Percentiles rank a stretch among this genome's conserved stretches.
Evolutionary conservation across 1,140 invertebrate genomes (phyloP).

Genomic region (Trinorchestia longiramus): DNA sequence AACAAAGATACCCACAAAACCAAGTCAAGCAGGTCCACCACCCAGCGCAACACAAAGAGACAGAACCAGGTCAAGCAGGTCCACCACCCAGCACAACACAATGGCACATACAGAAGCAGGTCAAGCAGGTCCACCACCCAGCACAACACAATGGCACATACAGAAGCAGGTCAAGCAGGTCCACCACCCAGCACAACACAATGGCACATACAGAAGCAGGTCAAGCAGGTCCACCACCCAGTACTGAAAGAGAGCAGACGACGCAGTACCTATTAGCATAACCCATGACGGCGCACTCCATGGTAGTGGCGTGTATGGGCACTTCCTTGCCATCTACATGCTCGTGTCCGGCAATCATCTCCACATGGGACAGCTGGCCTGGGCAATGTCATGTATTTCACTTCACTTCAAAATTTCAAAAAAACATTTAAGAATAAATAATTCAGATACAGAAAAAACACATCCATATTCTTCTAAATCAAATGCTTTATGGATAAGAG

Average conservation of each 20-base stretch:
- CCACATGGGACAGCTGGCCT: constrained; percentile 82
- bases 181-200: too few species aligned
- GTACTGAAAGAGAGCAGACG: not conserved
- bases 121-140: too few species aligned
- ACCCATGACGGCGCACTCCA: constrained; percentile 84
- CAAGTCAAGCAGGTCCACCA: too few species aligned
- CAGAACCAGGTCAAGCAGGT: too few species aligned
- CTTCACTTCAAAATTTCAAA: not conserved
- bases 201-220: too few species aligned
- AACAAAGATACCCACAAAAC: too few species aligned
- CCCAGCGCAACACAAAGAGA: too few species aligned
- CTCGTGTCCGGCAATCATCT: constrained; percentile 71
- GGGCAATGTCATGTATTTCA: not conserved
- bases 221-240: too few species aligned
- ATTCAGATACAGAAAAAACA: not conserved
- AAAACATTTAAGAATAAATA: not conserved
- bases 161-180: too few species aligned
- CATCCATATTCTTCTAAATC: not conserved
- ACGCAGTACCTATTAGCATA: constrained; percentile 72
- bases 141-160: too few species aligned
- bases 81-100: too few species aligned
- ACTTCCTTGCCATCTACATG: constrained; percentile 62
- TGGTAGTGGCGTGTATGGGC: constrained; percentile 82
- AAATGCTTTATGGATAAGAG: not conserved
- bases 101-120: too few species aligned